A percentile compares a stretch with the other conserved stretches of the same genome.
Conservation (phyloP, 2,888 invertebrate species). For the Phengaris alcon region DNA sequence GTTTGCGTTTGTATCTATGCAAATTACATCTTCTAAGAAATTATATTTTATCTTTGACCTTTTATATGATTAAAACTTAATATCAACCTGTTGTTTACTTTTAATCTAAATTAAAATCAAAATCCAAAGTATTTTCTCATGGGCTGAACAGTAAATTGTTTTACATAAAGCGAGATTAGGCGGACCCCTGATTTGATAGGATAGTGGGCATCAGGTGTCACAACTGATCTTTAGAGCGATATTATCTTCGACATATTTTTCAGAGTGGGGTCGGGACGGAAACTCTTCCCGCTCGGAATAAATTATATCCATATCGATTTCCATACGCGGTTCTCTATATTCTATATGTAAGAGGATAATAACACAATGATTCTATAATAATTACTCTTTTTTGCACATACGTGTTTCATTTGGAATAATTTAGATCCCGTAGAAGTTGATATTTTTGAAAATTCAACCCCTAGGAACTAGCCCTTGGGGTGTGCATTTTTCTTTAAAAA, state of each 20-base stretch:
- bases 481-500: too few species aligned
- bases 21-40: background rate
- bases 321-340: background rate
- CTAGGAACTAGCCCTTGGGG: too few species aligned
- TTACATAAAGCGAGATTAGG: slow-evolving; percentile 44
- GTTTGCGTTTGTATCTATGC: background rate
- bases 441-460: too few species aligned
- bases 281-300: slow-evolving; percentile 65
- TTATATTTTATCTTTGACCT: background rate
- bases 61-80: background rate
- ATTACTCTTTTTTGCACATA: too few species aligned
- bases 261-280: slow-evolving; percentile 57
- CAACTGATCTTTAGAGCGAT: slow-evolving; percentile 67
- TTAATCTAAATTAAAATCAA: slow-evolving; percentile 11
- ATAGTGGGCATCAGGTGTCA: slow-evolving; percentile 71
- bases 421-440: too few species aligned
- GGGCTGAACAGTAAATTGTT: slow-evolving; percentile 22
- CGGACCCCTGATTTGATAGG: slow-evolving; percentile 51
- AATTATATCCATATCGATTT: slow-evolving; percentile 50
- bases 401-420: too few species aligned
- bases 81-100: background rate
- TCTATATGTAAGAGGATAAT: background rate
- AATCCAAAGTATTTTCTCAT: slow-evolving; percentile 1
- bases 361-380: background rate
- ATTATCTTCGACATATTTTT: slow-evolving; percentile 70